A percentile compares a stretch with the other conserved stretches of the same genome.
Evolutionary conservation across 2,113 vertebrate species (phyloP).

Genomic region (Notothenia coriiceps): DNA sequence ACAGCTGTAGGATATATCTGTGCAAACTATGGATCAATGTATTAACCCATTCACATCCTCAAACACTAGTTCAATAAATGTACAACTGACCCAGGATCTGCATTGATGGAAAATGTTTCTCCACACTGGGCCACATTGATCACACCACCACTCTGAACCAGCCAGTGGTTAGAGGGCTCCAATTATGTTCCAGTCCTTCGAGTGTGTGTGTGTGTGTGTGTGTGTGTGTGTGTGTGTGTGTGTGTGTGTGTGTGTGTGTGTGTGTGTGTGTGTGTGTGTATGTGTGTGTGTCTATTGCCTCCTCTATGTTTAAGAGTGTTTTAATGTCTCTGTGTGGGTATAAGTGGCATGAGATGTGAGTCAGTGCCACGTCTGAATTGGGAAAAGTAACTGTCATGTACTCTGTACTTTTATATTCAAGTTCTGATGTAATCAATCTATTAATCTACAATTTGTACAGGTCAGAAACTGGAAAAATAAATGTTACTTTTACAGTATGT

Average conservation of each 20-base stretch:
- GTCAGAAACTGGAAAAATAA: not conserved
- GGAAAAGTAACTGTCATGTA: not conserved
- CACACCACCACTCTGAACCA: slow-evolving; percentile 48
- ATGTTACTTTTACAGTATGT: not conserved
- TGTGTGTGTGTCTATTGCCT: slow-evolving; percentile 18
- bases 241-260: slow-evolving; percentile 13
- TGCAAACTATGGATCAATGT: slow-evolving; percentile 43
- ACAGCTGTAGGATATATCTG: slow-evolving; percentile 22
- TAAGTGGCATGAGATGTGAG: slow-evolving; percentile 6
- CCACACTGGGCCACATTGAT: slow-evolving; percentile 33
- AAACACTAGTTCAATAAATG: slow-evolving; percentile 25
- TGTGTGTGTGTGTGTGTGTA: not conserved
- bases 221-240: slow-evolving; percentile 40
- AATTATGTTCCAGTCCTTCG: slow-evolving; percentile 68
- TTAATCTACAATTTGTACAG: no score
- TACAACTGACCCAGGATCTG: slow-evolving; percentile 48
- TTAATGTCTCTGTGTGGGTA: slow-evolving; percentile 11
- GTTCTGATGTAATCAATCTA: not conserved
- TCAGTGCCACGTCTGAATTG: slow-evolving; percentile 47
- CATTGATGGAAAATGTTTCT: slow-evolving; percentile 41
- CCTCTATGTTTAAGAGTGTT: slow-evolving; percentile 18
- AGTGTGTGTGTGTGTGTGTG: slow-evolving; percentile 34
- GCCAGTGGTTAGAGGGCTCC: slow-evolving; percentile 64
- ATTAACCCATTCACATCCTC: slow-evolving; percentile 48
- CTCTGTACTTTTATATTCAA: not conserved